Conservation (phyloP, 2,797 vertebrate species). For the Carcharodon carcharias region DNA sequence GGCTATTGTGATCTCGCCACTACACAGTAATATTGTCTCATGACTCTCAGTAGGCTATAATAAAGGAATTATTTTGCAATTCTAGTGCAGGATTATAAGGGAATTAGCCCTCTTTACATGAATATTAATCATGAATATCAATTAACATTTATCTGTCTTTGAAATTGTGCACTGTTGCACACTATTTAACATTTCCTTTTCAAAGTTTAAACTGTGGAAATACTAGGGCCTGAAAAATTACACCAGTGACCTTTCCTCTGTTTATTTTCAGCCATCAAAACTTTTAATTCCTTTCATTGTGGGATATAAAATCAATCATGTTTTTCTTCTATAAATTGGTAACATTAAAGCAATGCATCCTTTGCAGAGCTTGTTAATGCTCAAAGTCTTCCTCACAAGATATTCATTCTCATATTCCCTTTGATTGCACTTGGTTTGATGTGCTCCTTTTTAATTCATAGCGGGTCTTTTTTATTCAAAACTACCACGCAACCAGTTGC, state of each 20-base stretch:
- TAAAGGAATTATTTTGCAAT: not conserved
- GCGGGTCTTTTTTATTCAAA: not conserved
- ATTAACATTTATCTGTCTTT: not conserved
- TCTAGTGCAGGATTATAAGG: not conserved
- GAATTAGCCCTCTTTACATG: not conserved
- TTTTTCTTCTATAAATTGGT: not conserved
- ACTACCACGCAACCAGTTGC: not conserved
- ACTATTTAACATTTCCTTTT: not conserved
- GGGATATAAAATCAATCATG: not conserved
- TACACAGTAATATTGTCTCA: not conserved
- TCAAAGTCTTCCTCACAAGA: not conserved
- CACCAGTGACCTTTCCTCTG: not conserved
- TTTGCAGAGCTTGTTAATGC: not conserved
- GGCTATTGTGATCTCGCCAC: not conserved
- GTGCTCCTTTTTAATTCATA: not conserved
- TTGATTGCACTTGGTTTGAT: not conserved
- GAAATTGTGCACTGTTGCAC: not conserved
- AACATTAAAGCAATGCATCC: not conserved
- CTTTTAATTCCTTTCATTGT: not conserved
- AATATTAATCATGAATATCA: conserved; percentile 13
- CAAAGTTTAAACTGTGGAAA: not conserved
- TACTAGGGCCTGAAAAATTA: not conserved
- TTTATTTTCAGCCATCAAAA: not conserved
- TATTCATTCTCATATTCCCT: not conserved
- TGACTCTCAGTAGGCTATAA: not conserved